Conservation (phyloP, 2,113 vertebrate genomes). For the Serranochromis macrocephalus region DNA sequence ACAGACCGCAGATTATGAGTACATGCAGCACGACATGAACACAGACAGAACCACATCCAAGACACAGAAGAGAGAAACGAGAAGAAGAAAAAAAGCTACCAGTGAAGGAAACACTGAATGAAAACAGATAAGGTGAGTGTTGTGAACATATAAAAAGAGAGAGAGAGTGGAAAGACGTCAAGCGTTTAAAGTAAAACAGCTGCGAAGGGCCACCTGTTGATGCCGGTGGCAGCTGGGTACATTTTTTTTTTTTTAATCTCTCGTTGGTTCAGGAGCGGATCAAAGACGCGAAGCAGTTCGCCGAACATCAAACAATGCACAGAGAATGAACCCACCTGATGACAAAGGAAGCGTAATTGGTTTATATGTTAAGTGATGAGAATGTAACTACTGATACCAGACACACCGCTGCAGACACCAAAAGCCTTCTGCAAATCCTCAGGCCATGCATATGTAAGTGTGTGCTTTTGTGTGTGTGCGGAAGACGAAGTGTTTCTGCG, state of each 20-base stretch:
- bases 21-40: neutral
- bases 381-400: neutral
- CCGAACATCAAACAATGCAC: neutral
- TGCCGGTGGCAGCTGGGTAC: neutral
- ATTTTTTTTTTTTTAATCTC: neutral
- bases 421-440: neutral
- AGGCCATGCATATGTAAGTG: neutral
- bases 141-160: neutral
- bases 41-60: constrained; percentile 29
- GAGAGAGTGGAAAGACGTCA: neutral
- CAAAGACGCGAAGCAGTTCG: neutral
- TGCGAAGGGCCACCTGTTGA: neutral
- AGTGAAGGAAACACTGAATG: neutral
- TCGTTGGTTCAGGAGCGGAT: neutral
- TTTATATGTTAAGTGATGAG: neutral
- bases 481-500: neutral
- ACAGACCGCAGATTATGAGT: neutral
- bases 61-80: neutral
- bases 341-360: neutral
- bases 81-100: neutral
- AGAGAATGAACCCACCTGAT: neutral
- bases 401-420: neutral
- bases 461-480: neutral
- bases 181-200: neutral
- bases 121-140: neutral